These are phyloP conservation scores for Hemibagrus guttatus DNA, from an alignment of 2,797 vertebrate genomes.

Conservation along the genomic window DNA sequence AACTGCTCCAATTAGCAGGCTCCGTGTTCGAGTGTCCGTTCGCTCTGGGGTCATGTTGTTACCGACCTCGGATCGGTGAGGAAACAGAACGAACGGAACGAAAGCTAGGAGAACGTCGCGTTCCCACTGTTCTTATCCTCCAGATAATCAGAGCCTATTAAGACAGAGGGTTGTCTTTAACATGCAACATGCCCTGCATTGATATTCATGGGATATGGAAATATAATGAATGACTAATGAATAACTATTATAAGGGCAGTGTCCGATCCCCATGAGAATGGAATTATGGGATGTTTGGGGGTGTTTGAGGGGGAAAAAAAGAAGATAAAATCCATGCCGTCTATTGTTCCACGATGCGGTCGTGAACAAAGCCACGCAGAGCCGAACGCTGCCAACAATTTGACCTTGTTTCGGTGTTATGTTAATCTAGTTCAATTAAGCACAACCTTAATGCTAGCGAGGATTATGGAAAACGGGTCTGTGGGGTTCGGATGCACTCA, in stretches of 20 bases:
- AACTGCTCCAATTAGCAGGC: constrained; percentile 44
- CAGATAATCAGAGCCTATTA: constrained; percentile 68
- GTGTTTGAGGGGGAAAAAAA: neutral
- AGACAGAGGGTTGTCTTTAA: constrained; percentile 36
- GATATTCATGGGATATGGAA: constrained; percentile 54
- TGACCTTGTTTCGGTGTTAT: constrained; percentile 72
- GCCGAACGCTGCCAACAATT: constrained; percentile 70
- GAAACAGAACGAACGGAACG: neutral
- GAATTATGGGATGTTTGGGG: neutral
- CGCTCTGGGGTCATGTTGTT: neutral
- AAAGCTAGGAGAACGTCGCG: neutral
- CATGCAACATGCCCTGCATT: constrained; percentile 40
- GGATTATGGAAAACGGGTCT: constrained; percentile 45
- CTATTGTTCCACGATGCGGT: constrained; percentile 66
- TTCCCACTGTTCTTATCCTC: constrained; percentile 72
- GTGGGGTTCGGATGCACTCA: constrained; percentile 37
- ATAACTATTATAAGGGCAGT: constrained; percentile 51
- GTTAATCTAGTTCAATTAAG: constrained; percentile 63
- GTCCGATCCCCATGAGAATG: constrained; percentile 24
- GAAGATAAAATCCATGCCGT: constrained; percentile 29
- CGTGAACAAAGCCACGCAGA: constrained; percentile 66
- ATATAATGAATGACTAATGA: constrained; percentile 53
- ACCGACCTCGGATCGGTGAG: neutral
- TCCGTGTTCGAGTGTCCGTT: neutral
- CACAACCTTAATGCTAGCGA: constrained; percentile 56